Evolutionary conservation across 1,140 invertebrate genomes (phyloP), one percentile per base, ranked within the genome.

Genomic region (Brachystomella parvula): DNA sequence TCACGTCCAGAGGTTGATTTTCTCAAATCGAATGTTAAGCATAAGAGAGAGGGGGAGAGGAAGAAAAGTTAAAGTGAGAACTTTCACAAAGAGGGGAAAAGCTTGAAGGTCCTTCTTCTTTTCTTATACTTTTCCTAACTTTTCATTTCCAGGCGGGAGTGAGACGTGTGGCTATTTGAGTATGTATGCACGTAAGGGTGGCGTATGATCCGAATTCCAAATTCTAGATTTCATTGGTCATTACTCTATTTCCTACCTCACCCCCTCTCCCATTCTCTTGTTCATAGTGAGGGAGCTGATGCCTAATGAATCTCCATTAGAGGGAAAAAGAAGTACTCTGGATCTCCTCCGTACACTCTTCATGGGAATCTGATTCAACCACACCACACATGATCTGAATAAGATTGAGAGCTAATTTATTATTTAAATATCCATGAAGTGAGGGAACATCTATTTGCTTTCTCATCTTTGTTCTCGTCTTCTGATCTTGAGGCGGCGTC

Each of bases 391-490:
- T 53, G 49, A 53, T 53, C 49, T 9, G 49, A 53, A 53, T 53
- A 53, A 53, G 21, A 53, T 53, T 15, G 9, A n/a, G 39, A n/a
- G 39, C 49, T 53, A 53, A 53, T 53, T 53, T 53, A 53, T 53
- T 53, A 53, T 53, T 53, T 53, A 53, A 53, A 53, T 53, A 53
- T 53, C 24, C 49, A 17, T 15, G 21, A 26, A 53, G 49, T 44
- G 49, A 53, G n/a, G n/a, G n/a, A n/a, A n/a, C n/a, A n/a, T n/a
- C 49, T 53, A 24, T 53, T 53, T 53, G 9, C n/a, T n/a, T n/a
- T n/a, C n/a, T n/a, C 49, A 53, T 53, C 49, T 53, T 53, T 53
- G 49, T 53, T 53, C 49, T n/a, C n/a, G n/a, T n/a, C n/a, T 53
- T 53, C 15, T 53, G 49, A 53, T 53, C 49, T 53, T 53, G n/a